These are phyloP conservation scores for Machimus atricapillus DNA, from an alignment of 2,888 invertebrate genomes.

Conservation along the genomic window DNA sequence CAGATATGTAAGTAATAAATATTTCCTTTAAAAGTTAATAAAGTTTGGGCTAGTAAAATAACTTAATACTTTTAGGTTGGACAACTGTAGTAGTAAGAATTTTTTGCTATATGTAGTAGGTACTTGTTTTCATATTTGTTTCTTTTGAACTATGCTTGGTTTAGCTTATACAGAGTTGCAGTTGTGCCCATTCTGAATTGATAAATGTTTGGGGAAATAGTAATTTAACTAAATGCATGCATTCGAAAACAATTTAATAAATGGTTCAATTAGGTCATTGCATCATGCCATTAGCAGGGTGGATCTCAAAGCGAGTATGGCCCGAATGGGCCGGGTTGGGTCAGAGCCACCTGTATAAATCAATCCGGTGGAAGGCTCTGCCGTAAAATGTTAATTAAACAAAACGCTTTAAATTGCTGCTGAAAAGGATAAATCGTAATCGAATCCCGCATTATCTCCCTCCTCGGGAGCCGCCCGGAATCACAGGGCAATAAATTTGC, in stretches of 20 bases:
- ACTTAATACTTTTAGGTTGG: too few relatives aligned
- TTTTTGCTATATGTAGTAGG: too few relatives aligned
- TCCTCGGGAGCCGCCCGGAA: neutral
- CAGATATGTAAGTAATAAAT: too few relatives aligned
- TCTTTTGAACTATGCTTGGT: too few relatives aligned
- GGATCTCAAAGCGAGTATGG: neutral
- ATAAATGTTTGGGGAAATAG: neutral
- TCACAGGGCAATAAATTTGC: slow-evolving; percentile 16
- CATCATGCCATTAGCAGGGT: neutral
- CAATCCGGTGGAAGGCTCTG: neutral
- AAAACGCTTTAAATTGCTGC: slow-evolving; percentile 3
- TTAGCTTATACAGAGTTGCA: neutral
- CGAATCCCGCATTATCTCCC: neutral
- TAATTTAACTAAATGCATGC: neutral
- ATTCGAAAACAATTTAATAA: neutral
- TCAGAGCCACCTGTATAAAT: neutral
- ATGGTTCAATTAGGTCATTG: neutral
- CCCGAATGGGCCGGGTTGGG: neutral
- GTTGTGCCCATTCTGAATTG: neutral
- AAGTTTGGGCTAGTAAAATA: too few relatives aligned
- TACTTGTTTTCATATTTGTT: too few relatives aligned
- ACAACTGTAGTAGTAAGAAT: too few relatives aligned
- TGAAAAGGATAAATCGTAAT: neutral
- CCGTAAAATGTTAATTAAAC: slow-evolving; percentile 3
- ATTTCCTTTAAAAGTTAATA: too few relatives aligned